A percentile compares a stretch with the other conserved stretches of the same genome.
Evolutionary conservation across 2,113 vertebrate species (phyloP).

Genomic region (Seriola quinqueradiata): DNA sequence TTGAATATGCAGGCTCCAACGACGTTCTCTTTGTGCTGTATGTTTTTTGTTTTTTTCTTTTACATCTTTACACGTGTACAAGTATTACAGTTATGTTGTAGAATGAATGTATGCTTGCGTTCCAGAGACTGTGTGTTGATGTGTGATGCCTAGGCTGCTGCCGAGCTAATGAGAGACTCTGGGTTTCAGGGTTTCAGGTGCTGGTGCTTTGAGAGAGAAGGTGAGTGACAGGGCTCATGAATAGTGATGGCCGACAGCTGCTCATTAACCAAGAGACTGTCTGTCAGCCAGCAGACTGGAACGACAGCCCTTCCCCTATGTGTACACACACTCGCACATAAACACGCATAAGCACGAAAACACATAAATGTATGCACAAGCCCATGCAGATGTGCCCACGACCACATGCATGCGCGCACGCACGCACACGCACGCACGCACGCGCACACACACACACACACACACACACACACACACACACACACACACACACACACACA

Average conservation of each 20-base stretch:
- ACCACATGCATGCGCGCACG: slow-evolving; percentile 35
- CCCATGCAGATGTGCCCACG: slow-evolving; percentile 45
- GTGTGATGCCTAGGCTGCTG: slow-evolving; percentile 39
- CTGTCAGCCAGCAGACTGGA: slow-evolving; percentile 78
- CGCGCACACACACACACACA: slow-evolving; percentile 32
- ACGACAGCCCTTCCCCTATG: slow-evolving; percentile 64
- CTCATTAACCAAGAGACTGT: slow-evolving; percentile 84
- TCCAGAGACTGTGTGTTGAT: slow-evolving; percentile 11
- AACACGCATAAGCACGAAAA: slow-evolving; percentile 47
- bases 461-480: slow-evolving; percentile 1
- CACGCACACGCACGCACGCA: slow-evolving; percentile 54
- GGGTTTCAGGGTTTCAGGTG: slow-evolving; percentile 75
- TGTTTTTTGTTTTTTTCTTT: not conserved
- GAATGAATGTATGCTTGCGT: slow-evolving; percentile 37
- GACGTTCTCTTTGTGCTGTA: not conserved
- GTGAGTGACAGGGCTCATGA: slow-evolving; percentile 83
- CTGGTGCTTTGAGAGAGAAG: slow-evolving; percentile 71
- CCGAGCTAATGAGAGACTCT: slow-evolving; percentile 77
- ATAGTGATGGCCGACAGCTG: slow-evolving; percentile 85
- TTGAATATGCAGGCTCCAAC: slow-evolving; percentile 23
- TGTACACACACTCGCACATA: slow-evolving; percentile 55
- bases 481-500: not conserved
- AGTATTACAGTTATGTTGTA: slow-evolving; percentile 31
- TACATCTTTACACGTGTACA: slow-evolving; percentile 24
- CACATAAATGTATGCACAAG: slow-evolving; percentile 26